Evolutionary conservation across 2,888 invertebrate genomes (phyloP), one percentile per base, ranked within the genome.

Genomic region (Unio pictorum): DNA sequence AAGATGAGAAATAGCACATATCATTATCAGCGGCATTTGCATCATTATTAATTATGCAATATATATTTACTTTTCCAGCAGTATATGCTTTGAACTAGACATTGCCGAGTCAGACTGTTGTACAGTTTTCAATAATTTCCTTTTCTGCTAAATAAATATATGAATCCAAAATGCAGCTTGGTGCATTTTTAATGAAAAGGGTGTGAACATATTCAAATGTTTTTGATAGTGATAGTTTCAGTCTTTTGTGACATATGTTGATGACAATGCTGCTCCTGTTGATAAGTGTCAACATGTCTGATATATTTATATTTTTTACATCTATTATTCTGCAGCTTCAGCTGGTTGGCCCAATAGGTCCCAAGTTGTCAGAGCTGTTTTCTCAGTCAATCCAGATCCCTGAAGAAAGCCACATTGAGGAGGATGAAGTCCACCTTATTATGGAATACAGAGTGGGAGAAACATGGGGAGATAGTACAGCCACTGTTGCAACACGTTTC

Each of bases 341-440:
- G 68, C 85, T 91, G 62, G 89, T 91, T 20, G 91, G 91, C 17
- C 91, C 91, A 55, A 89, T 91, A 30, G 91, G 91, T 11, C 91
- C 91, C 8, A 81, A 87, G 56, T 81, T 90, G 26, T 80, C 84
- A 67, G 81, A 86, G 11, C 83, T 91, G 26, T 83, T 91, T 23
- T 89, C 90, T 65, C 80, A 85, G n/a, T 79, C 84, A 7, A 86
- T 91, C 7, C 78, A 82, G 26, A 83, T 90, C 64, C 89, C 90
- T 26, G 82, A 85, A 23, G 63, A 73, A 54, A 87, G 86, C 66
- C 69, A 80, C 54, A 81, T 85, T n/a, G 61, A 76, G 17, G 77
- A 85, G 64, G 91, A 91, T 76, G 91, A 91, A 76, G 81, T 91
- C 18, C 91, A 91, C 79, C 86, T 91, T 7, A 91, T 91, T 70